phyloP scores from a whole-genome alignment of 2,113 vertebrate genomes.

The Stercorarius parasiticus region DNA sequence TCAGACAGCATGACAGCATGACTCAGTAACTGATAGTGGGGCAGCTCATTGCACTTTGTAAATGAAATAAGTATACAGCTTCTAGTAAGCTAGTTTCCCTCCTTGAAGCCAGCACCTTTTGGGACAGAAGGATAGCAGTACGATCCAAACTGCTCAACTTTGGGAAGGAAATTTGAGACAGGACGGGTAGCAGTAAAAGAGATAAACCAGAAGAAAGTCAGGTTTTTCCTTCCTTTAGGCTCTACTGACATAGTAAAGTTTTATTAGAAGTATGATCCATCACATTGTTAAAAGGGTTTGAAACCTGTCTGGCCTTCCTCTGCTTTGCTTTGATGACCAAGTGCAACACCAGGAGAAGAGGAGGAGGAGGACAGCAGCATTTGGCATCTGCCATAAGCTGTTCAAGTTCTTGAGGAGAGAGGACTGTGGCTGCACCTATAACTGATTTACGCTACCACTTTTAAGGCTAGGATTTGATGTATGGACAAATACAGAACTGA shows the following conservation, averaged over 20 bases:
- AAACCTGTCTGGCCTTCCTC: background rate
- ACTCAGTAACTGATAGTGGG: background rate
- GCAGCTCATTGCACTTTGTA: background rate
- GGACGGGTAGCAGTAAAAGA: background rate
- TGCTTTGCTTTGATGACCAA: background rate
- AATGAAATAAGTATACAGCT: background rate
- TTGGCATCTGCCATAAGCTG: background rate
- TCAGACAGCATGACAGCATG: background rate
- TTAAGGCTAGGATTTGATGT: background rate
- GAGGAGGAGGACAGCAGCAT: background rate
- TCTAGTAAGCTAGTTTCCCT: background rate
- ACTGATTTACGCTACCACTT: background rate
- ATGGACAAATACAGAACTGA: background rate
- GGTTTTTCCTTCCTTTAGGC: background rate
- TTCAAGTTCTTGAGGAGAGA: background rate
- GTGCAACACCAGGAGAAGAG: background rate
- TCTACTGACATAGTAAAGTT: background rate
- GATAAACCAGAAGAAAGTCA: background rate
- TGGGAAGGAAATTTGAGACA: background rate
- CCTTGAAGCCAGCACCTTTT: background rate
- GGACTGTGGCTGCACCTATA: background rate
- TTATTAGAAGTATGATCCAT: background rate
- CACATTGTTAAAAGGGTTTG: background rate
- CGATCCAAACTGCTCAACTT: background rate
- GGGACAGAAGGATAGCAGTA: background rate